Base-by-base conservation (phyloP, 2,113 vertebrate species). In the Hippocampus guttulatus region DNA sequence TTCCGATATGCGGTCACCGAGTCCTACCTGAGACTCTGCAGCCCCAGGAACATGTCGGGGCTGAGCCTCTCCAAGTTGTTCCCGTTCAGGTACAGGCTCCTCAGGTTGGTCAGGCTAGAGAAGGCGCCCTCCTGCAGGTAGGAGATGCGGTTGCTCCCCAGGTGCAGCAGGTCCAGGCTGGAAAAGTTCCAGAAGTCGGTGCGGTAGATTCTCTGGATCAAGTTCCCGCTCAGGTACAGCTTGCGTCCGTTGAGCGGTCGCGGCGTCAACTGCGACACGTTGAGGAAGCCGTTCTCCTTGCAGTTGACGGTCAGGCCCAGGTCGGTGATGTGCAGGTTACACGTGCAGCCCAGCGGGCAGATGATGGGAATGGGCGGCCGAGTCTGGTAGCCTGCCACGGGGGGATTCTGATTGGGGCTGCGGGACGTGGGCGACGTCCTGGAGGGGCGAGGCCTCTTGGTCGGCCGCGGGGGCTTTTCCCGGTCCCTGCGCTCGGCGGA, bases 171-270 rank as follows among this genome's bases (percentile, higher is more conserved):
- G 88, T 98, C 96, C 64, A 99, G 91, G 78, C 96, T 97, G 75
- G 96, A 96, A 89, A 99, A 98, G 90, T 99, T 98, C 95, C 96
- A 96, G 88, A 99, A 98, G 92, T 99, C 97, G 0, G 95, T 94
- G 68, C 93, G 94, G 83, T 98, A 97, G 89, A 99, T 96, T 87
- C 93, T 95, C 91, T 98, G 96, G 81, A 99, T 97, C 86, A 98
- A 85, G 86, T 99, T 99, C 73, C 95, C 96, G 2, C 95, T 97
- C 81, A 99, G 88, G 80, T 97, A 97, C 71, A 99, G 89, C 89
- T 99, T 98, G 88, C 98, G 96, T 73, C 96, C 96, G 0, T 98
- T 98, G 75, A 98, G 75, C 2, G 97, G 97, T 85, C 97, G 94
- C 25, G 97, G 97, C 20, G 95, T 94, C 74, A 99, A 93, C 89